These are phyloP conservation scores for Porites australiensis DNA, from an alignment of 64 coral and sea anemone genomes.

Conservation along the genomic window DNA sequence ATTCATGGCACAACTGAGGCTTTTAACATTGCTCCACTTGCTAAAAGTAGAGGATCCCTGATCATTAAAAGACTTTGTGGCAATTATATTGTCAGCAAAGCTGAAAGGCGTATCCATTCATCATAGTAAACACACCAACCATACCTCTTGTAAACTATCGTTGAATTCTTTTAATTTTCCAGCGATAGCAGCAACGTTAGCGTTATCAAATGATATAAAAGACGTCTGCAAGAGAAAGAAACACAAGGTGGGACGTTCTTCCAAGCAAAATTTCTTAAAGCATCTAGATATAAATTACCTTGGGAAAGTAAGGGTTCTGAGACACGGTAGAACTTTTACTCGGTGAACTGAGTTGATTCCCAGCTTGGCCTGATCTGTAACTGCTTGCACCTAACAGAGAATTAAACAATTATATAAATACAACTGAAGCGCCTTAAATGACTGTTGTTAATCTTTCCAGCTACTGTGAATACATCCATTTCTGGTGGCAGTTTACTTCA, in stretches of 20 bases:
- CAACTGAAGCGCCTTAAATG: no score
- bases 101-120: not conserved
- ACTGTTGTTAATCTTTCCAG: no score
- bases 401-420: no score
- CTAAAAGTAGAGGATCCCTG: no score
- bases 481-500: no score
- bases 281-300: conserved; percentile 27
- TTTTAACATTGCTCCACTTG: no score
- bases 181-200: conserved; percentile 61
- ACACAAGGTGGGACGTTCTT: not conserved
- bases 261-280: not conserved
- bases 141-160: conserved; percentile 44
- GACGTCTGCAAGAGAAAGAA: conserved; percentile 1
- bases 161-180: conserved; percentile 77
- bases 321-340: not conserved
- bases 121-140: not conserved
- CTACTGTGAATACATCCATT: no score
- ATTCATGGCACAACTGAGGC: no score
- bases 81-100: no score
- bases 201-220: conserved; percentile 67
- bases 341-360: not conserved
- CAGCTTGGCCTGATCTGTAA: conserved; percentile 62
- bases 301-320: conserved; percentile 77
- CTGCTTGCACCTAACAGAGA: conserved; percentile 64
- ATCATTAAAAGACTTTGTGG: no score